phyloP scores from a whole-genome alignment of 2,797 vertebrate species.

The Anolis apletophallus region DNA sequence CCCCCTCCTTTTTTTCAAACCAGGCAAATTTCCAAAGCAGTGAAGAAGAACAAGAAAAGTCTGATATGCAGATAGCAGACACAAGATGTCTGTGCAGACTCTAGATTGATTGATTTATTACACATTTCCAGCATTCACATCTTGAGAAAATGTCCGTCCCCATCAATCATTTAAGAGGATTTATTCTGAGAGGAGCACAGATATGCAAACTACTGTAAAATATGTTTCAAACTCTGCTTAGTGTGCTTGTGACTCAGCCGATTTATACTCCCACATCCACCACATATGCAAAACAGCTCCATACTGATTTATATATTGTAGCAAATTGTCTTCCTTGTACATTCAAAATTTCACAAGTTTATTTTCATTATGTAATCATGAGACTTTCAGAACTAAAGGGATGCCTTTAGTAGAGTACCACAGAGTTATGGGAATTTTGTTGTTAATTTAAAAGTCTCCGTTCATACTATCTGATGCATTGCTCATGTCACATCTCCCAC shows the following conservation, averaged over 20 bases:
- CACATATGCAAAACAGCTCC: constrained; percentile 11
- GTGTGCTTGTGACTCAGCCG: not conserved
- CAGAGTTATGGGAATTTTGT: constrained; percentile 27
- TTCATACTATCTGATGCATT: not conserved
- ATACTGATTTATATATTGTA: constrained; percentile 51
- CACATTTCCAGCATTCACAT: constrained; percentile 39
- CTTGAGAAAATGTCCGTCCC: constrained; percentile 36
- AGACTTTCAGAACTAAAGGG: constrained; percentile 41
- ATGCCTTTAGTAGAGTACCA: constrained; percentile 21
- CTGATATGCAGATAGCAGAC: not conserved
- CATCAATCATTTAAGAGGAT: constrained; percentile 50
- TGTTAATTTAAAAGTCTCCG: constrained; percentile 41
- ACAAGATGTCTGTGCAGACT: not conserved
- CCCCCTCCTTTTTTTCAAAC: not conserved
- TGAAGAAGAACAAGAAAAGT: not conserved
- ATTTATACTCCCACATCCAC: constrained; percentile 21
- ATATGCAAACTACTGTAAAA: constrained; percentile 22
- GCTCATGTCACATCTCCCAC: not conserved
- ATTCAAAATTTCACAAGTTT: constrained; percentile 56
- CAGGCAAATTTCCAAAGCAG: constrained; percentile 24
- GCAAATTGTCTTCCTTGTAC: constrained; percentile 43
- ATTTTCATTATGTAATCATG: constrained; percentile 31
- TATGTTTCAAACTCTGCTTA: constrained; percentile 28
- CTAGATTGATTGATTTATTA: constrained; percentile 50
- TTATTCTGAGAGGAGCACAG: not conserved